Evolutionary conservation across 2,888 invertebrate species (phyloP).

Genomic region (Drosophila vallismaia): DNA sequence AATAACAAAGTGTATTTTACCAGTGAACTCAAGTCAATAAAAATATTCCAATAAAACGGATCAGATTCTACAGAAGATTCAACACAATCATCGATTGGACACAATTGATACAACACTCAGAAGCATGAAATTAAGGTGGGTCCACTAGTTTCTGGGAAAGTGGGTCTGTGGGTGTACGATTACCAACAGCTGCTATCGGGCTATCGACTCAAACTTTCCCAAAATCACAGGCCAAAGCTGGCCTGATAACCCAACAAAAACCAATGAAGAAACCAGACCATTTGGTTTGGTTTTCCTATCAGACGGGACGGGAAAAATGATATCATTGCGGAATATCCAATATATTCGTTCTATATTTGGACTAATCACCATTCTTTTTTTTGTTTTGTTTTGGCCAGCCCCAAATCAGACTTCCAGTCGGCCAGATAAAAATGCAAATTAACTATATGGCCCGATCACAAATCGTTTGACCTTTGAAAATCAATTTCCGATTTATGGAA

Average conservation of each 20-base stretch:
- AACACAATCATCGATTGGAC: constrained; percentile 23
- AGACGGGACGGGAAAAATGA: constrained; percentile 14
- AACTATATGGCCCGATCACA: not conserved
- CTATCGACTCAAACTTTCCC: constrained; percentile 19
- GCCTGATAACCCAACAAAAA: constrained; percentile 52
- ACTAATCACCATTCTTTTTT: constrained; percentile 12
- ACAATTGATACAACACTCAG: constrained; percentile 63
- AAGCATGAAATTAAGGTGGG: constrained; percentile 80
- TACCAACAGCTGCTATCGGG: constrained; percentile 14
- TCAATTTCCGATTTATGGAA: constrained; percentile 6
- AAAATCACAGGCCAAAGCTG: constrained; percentile 28
- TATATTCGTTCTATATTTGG: constrained; percentile 26
- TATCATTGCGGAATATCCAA: constrained; percentile 41
- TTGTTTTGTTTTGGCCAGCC: too few relatives aligned
- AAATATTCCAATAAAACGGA: constrained; percentile 1
- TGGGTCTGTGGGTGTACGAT: constrained; percentile 15
- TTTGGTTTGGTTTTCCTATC: constrained; percentile 13
- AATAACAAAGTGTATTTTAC: constrained; percentile 32
- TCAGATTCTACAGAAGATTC: constrained; percentile 18
- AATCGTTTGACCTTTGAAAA: constrained; percentile 31
- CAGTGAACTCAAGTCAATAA: constrained; percentile 17
- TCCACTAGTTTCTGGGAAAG: constrained; percentile 13
- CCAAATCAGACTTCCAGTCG: constrained; percentile 32
- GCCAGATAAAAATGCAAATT: constrained; percentile 7
- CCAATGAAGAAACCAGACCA: constrained; percentile 4